Base-by-base conservation (phyloP, 2,888 invertebrate genomes). In the Hymenopus coronatus region DNA sequence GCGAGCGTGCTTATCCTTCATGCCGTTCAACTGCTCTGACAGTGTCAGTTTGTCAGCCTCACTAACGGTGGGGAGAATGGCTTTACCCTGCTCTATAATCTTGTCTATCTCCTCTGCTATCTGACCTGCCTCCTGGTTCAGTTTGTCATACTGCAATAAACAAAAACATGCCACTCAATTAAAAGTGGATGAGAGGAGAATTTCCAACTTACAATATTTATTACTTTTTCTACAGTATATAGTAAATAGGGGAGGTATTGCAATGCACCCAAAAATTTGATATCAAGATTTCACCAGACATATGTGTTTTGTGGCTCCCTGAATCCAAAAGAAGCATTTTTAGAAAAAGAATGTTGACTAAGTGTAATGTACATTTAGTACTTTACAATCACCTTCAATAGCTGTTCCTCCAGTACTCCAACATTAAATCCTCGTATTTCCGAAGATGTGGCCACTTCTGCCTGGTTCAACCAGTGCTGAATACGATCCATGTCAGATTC, bases 381-480 rank as follows among this genome's bases (percentile, higher is more conserved):
- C 40, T 40, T 4, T 9, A 8, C 54, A 20, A 20, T 89, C 92
- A 94, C 94, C 93, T 98, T 98, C n/a, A 95, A 95, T 83, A 98
- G 93, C 92, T 98, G 98, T 93, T 98, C 98, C 93, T 98, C 97
- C 46, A 98, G 93, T 0, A 98, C 95, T 91, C 97, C 97, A 28
- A 98, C 94, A 91, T 96, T 97, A 1, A 97, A 96, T 28, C 97
- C 96, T 84, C 97, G 95, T 6, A 98, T 94, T 92, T 98, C 98
- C 70, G 96, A 96, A 15, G 97, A 96, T 1, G 97, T 96, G 4
- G 97, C 97, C 0, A 97, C 97, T 93, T 98, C 98, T 46, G 97
- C 97, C 93, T 98, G 97, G 91, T 97, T 97, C 82, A 98, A 94
- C 98, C 98, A 99, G 91, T 97, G 96, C 91, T 97, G 96, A 92